Evolutionary conservation across 2,113 vertebrate genomes (phyloP).

Genomic region (Xiphophorus couchianus): DNA sequence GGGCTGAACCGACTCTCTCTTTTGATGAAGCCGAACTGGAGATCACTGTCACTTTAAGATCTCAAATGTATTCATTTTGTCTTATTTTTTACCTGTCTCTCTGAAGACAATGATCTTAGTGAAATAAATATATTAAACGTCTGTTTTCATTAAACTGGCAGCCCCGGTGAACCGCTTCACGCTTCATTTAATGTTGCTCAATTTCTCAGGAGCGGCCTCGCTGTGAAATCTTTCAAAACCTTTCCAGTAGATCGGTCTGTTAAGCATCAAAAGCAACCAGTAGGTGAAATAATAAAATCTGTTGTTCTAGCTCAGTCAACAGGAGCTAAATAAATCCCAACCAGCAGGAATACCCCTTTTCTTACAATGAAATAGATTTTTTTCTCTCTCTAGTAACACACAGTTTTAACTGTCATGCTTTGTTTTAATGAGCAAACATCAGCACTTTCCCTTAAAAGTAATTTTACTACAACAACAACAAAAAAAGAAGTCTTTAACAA

Average conservation of each 20-base stretch:
- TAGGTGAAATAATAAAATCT: constrained; percentile 60
- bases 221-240: constrained; percentile 63
- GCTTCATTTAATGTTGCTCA: constrained; percentile 68
- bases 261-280: constrained; percentile 56
- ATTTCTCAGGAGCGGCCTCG: constrained; percentile 59
- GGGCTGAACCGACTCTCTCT: constrained; percentile 54
- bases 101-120: constrained; percentile 52
- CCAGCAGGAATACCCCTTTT: constrained; percentile 16
- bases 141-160: constrained; percentile 61
- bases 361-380: constrained; percentile 7
- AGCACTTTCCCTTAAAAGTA: background rate
- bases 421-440: background rate
- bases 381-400: background rate
- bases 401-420: background rate
- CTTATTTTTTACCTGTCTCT: constrained; percentile 30
- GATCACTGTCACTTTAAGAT: constrained; percentile 65
- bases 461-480: background rate
- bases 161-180: constrained; percentile 55
- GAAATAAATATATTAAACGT: constrained; percentile 68
- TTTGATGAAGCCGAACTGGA: constrained; percentile 59
- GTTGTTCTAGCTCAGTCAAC: constrained; percentile 37
- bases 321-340: constrained; percentile 38
- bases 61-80: constrained; percentile 44
- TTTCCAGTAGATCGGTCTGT: constrained; percentile 65
- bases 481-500: background rate